Conservation (phyloP, 2,888 invertebrate species). For the Cryptosula pallasiana region DNA sequence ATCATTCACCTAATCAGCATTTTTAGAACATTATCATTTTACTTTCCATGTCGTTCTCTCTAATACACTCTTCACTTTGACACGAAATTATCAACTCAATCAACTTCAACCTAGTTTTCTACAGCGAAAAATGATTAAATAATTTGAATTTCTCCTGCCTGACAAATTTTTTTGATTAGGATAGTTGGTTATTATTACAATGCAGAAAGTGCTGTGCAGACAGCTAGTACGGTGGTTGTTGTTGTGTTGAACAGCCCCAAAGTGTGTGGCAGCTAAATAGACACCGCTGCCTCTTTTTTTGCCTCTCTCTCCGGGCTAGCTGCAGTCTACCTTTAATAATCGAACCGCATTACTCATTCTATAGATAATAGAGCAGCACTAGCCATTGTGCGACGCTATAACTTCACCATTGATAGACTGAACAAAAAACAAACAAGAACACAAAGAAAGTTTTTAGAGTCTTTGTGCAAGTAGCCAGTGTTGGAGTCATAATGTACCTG, state of each 20-base stretch:
- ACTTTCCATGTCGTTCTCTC: constrained; percentile 3
- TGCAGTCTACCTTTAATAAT: not conserved
- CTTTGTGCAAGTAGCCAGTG: not conserved
- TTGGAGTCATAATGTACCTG: not conserved
- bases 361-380: not conserved
- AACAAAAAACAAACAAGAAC: constrained; percentile 13
- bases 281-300: no score
- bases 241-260: no score
- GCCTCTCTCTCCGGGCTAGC: no score
- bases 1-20: constrained; percentile 18
- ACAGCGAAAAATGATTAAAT: constrained; percentile 16
- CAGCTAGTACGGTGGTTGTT: no score
- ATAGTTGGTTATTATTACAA: no score
- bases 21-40: not conserved
- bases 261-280: no score
- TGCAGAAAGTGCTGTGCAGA: no score
- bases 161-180: constrained; percentile 15
- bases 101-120: not conserved
- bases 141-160: constrained; percentile 21
- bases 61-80: constrained; percentile 22
- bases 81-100: constrained; percentile 20
- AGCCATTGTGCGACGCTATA: not conserved
- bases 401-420: not conserved
- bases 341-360: not conserved
- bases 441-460: not conserved